Evolutionary conservation across 35 echinoderm and acorn worm species (phyloP).

Genomic region (Ophiothrix spiculata): DNA sequence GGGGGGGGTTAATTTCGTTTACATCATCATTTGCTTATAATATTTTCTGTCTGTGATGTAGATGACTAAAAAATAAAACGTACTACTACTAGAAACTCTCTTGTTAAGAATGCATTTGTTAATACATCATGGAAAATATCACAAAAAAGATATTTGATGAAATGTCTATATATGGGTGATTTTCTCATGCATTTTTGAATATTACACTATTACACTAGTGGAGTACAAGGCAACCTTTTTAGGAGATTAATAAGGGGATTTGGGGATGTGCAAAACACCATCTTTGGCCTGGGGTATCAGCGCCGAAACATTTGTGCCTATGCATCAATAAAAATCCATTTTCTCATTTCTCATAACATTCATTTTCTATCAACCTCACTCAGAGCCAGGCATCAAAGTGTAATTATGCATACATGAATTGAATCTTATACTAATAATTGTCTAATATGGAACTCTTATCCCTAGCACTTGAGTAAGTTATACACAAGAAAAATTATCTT

Average conservation of each 20-base stretch:
- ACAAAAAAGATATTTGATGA: background rate
- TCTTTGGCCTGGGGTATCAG: background rate
- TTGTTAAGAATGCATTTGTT: background rate
- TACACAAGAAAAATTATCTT: no score
- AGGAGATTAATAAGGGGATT: conserved; percentile 2
- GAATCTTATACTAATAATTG: background rate
- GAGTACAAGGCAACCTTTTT: background rate
- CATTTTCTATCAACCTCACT: background rate
- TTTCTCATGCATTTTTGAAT: conserved; percentile 13
- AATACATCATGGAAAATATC: no score
- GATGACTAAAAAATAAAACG: background rate
- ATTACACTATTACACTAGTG: conserved; percentile 5
- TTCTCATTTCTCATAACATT: background rate
- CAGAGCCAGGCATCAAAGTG: background rate
- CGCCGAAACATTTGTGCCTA: conserved; percentile 7
- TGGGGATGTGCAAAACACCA: conserved; percentile 3
- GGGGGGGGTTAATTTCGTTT: no score
- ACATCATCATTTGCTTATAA: no score
- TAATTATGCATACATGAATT: conserved; percentile 13
- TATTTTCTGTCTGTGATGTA: background rate
- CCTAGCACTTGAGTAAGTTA: no score
- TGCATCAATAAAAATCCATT: background rate
- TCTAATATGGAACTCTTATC: no score
- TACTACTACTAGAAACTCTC: conserved; percentile 15
- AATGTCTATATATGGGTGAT: conserved; percentile 1